These are phyloP conservation scores for Zaprionus kolodkinae DNA, from an alignment of 1,140 invertebrate genomes.

Conservation along the genomic window DNA sequence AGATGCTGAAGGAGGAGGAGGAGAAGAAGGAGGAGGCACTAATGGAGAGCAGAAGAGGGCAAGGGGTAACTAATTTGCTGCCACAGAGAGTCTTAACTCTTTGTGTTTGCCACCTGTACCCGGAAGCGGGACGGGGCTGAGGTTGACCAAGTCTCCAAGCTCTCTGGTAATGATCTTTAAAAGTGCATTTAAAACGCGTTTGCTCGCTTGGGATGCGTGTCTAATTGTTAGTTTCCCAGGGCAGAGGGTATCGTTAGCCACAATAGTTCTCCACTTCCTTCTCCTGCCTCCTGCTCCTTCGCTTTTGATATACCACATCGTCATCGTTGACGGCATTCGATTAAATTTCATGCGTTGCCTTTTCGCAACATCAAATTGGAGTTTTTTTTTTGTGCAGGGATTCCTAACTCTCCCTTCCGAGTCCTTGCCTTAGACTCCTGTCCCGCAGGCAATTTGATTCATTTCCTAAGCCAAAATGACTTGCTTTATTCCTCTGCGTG, in stretches of 20 bases:
- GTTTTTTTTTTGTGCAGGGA: neutral
- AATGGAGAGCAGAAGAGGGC: slow-evolving; percentile 28
- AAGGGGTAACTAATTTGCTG: slow-evolving; percentile 50
- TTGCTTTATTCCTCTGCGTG: slow-evolving; percentile 9
- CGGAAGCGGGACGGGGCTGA: too few relatives aligned
- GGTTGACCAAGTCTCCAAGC: slow-evolving; percentile 25
- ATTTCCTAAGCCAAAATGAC: slow-evolving; percentile 25
- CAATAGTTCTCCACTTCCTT: neutral
- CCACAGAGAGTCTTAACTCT: slow-evolving; percentile 15
- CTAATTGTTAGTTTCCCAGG: slow-evolving; percentile 44
- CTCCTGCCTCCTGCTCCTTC: neutral
- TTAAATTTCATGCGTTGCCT: slow-evolving; percentile 41
- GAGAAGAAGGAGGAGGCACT: slow-evolving; percentile 37
- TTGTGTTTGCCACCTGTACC: slow-evolving; percentile 56
- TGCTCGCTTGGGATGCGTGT: slow-evolving; percentile 42
- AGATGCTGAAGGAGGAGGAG: slow-evolving; percentile 9
- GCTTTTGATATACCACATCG: slow-evolving; percentile 25
- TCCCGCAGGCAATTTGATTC: slow-evolving; percentile 5
- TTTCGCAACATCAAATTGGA: slow-evolving; percentile 1
- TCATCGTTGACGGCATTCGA: slow-evolving; percentile 34
- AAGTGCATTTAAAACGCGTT: slow-evolving; percentile 77
- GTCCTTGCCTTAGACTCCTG: slow-evolving; percentile 14
- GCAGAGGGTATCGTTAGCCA: neutral
- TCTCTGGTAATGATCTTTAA: slow-evolving; percentile 57
- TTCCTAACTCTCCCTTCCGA: neutral